Percentiles rank a stretch among this genome's conserved stretches.
phyloP scores from a whole-genome alignment of 2,113 vertebrate species.

The Oncorhynchus tshawytscha region DNA sequence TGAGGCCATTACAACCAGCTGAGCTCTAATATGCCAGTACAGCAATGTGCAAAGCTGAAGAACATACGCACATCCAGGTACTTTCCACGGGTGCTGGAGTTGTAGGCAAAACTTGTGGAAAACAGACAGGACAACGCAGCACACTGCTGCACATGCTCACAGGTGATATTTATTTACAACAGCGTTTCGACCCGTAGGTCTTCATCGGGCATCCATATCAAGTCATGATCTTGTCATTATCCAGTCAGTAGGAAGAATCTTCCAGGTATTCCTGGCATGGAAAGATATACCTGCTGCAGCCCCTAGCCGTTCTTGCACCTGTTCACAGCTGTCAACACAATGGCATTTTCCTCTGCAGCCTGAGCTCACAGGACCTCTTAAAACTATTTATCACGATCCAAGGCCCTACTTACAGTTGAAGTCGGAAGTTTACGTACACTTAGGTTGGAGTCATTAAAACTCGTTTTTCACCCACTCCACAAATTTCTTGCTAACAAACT shows the following conservation, averaged over 20 bases:
- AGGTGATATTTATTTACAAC: too few species aligned
- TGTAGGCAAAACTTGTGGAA: too few species aligned
- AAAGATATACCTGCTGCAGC: constrained; percentile 49
- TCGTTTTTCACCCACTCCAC: too few species aligned
- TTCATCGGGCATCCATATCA: too few species aligned
- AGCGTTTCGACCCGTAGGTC: too few species aligned
- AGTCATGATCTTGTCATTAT: constrained; percentile 47
- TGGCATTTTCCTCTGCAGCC: constrained; percentile 51
- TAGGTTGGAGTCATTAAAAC: too few species aligned
- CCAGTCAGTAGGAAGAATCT: constrained; percentile 50
- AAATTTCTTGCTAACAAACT: too few species aligned
- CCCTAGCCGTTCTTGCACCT: constrained; percentile 52
- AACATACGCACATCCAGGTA: too few species aligned
- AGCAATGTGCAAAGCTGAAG: constrained; percentile 36
- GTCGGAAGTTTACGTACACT: too few species aligned
- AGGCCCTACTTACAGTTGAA: constrained; percentile 22
- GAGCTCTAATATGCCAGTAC: constrained; percentile 10
- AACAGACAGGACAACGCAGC: too few species aligned
- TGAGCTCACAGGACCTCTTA: constrained; percentile 38
- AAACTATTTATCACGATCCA: constrained; percentile 47
- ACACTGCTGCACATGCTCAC: too few species aligned
- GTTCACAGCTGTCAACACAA: constrained; percentile 67
- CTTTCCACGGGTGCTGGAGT: too few species aligned
- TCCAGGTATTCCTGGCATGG: constrained; percentile 57
- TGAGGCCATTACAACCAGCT: background rate